These are phyloP conservation scores for Pseudorhombus dupliciocellatus DNA, from an alignment of 2,113 vertebrate species.

Conservation along the genomic window DNA sequence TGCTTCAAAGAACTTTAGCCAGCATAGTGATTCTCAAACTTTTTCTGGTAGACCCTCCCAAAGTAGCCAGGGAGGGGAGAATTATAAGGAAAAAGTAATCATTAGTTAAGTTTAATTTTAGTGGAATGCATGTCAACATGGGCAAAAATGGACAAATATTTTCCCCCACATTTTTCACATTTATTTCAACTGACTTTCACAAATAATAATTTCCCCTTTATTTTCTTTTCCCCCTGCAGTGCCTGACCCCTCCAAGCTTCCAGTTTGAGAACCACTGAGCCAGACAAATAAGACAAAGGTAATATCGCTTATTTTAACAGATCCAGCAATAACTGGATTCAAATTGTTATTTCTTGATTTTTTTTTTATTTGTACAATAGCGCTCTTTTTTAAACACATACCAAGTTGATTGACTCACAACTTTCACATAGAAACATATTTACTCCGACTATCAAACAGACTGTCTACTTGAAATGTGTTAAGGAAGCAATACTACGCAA, in stretches of 20 bases:
- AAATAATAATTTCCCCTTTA: neutral
- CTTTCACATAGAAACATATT: conserved; percentile 72
- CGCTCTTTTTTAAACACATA: conserved; percentile 54
- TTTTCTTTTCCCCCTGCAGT: neutral
- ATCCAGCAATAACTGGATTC: conserved; percentile 37
- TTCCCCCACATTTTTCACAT: neutral
- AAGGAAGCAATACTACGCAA: conserved; percentile 63
- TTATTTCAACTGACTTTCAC: neutral
- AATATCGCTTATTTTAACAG: conserved; percentile 30
- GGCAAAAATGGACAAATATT: neutral
- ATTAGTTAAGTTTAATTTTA: too few relatives aligned
- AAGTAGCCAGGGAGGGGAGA: neutral
- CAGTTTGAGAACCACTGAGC: conserved; percentile 13
- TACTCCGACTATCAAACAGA: conserved; percentile 70
- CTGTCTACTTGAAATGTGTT: conserved; percentile 63
- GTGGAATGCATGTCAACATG: neutral
- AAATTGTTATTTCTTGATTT: conserved; percentile 37
- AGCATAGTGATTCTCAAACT: conserved; percentile 9
- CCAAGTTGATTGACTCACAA: conserved; percentile 67
- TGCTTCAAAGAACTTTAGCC: conserved; percentile 42
- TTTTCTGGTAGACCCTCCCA: neutral
- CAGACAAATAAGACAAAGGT: conserved; percentile 11
- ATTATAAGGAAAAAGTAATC: neutral
- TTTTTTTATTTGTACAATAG: conserved; percentile 46
- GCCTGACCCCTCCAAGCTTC: neutral